Conservation (phyloP, 2,888 invertebrate species). For the Tuberolachnus salignus region DNA sequence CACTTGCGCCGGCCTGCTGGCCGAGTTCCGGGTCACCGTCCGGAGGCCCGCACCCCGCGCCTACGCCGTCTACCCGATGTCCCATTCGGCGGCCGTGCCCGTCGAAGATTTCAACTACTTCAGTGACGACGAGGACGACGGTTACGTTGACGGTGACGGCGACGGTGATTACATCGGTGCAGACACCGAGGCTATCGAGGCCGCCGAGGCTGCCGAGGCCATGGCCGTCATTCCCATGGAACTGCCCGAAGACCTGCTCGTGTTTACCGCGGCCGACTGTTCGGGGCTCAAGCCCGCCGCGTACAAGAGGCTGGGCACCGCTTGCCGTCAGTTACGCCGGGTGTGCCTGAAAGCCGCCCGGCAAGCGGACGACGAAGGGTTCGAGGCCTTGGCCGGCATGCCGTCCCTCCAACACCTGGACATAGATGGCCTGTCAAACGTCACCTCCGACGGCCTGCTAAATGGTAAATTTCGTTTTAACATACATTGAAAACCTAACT, state of each 20-base stretch:
- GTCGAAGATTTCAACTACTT: not conserved
- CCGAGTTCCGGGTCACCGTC: constrained; percentile 40
- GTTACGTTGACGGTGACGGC: not conserved
- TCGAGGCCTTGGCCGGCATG: constrained; percentile 31
- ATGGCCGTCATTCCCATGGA: not conserved
- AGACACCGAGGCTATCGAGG: not conserved
- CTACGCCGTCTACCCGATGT: constrained; percentile 41
- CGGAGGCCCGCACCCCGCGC: constrained; percentile 28
- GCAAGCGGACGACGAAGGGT: constrained; percentile 35
- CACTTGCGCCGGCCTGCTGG: constrained; percentile 45
- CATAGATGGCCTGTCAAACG: constrained; percentile 17
- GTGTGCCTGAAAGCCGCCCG: constrained; percentile 29
- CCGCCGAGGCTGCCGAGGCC: not conserved
- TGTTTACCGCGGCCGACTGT: constrained; percentile 32
- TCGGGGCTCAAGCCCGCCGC: constrained; percentile 28
- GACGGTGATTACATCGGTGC: not conserved
- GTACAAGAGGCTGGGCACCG: constrained; percentile 22
- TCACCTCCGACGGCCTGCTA: constrained; percentile 41
- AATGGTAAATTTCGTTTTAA: constrained; percentile 8
- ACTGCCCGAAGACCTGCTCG: constrained; percentile 35
- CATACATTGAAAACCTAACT: too few relatives aligned
- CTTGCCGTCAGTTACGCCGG: constrained; percentile 22
- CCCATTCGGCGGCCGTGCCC: not conserved
- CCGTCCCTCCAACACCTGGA: constrained; percentile 26
- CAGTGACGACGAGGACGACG: not conserved